Evolutionary conservation across 2,888 invertebrate species (phyloP).

Genomic region (Cynaeus angustus): DNA sequence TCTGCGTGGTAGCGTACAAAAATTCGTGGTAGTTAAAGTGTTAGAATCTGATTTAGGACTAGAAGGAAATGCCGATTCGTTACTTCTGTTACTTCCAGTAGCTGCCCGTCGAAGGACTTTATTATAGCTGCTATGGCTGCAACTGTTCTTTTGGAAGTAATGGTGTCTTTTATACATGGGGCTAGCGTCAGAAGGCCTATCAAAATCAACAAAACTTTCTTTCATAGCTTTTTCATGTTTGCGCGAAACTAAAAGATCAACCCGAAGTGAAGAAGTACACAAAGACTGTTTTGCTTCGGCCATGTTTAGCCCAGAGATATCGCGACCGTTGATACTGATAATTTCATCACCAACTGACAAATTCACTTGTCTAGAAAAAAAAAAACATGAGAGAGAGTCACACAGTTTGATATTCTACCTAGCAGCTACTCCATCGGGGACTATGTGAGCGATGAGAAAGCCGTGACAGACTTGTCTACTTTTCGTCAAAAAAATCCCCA

Average conservation of each 20-base stretch:
- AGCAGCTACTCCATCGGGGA: slow-evolving; percentile 81
- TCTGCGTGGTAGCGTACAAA: slow-evolving; percentile 83
- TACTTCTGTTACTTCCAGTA: slow-evolving; percentile 60
- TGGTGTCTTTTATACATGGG: slow-evolving; percentile 70
- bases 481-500: slow-evolving; percentile 84
- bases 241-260: slow-evolving; percentile 77
- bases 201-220: slow-evolving; percentile 83
- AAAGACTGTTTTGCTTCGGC: slow-evolving; percentile 80
- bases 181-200: slow-evolving; percentile 66
- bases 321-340: slow-evolving; percentile 91
- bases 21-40: slow-evolving; percentile 73
- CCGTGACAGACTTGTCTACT: slow-evolving; percentile 77
- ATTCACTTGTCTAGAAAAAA: slow-evolving; percentile 83
- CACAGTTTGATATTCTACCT: slow-evolving; percentile 71
- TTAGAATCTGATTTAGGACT: slow-evolving; percentile 44
- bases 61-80: slow-evolving; percentile 55
- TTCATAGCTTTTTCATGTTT: slow-evolving; percentile 72
- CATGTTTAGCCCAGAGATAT: slow-evolving; percentile 83
- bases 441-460: slow-evolving; percentile 82
- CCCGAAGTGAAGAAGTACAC: slow-evolving; percentile 76
- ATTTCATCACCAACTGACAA: slow-evolving; percentile 94
- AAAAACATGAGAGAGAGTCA: not conserved
- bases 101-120: slow-evolving; percentile 53
- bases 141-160: slow-evolving; percentile 78
- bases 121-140: slow-evolving; percentile 76